These are phyloP conservation scores for Nematostella vectensis DNA, from an alignment of 92 coral and sea anemone species.

Conservation along the genomic window DNA sequence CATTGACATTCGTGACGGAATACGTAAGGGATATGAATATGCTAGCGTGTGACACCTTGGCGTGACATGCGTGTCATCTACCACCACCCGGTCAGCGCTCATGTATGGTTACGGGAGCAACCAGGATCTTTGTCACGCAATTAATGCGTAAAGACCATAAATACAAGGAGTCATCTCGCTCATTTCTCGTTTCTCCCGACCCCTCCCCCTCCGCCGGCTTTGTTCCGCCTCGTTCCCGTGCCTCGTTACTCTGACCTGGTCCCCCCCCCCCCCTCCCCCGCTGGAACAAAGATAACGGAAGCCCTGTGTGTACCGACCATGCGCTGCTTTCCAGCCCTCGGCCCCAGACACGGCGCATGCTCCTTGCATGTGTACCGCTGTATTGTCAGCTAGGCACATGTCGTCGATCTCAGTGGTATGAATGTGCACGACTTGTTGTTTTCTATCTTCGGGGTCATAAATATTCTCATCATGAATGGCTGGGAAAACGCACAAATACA, in stretches of 20 bases:
- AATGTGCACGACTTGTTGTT: conserved; percentile 52
- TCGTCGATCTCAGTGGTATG: conserved; percentile 37
- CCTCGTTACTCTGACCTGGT: background rate
- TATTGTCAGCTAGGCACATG: conserved; percentile 20
- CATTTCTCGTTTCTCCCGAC: too few relatives aligned
- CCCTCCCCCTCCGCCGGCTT: too few relatives aligned
- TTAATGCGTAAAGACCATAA: too few relatives aligned
- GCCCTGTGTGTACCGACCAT: conserved; percentile 28
- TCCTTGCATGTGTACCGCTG: conserved; percentile 32
- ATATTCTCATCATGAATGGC: conserved; percentile 42
- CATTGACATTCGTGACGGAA: background rate
- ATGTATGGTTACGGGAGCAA: too few relatives aligned
- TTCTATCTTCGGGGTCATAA: conserved; percentile 33
- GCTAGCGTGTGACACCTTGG: too few relatives aligned
- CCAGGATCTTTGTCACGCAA: too few relatives aligned
- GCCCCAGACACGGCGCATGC: conserved; percentile 19
- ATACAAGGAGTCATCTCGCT: too few relatives aligned
- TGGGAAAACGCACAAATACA: too few relatives aligned
- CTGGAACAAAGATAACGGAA: background rate
- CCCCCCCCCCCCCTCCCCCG: background rate
- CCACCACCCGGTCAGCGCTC: too few relatives aligned
- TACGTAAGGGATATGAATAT: too few relatives aligned
- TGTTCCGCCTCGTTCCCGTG: too few relatives aligned
- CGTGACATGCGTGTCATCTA: too few relatives aligned
- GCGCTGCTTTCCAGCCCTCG: conserved; percentile 62